Conservation (phyloP, 2,797 vertebrate genomes). For the Typhlichthys eigenmanni region DNA sequence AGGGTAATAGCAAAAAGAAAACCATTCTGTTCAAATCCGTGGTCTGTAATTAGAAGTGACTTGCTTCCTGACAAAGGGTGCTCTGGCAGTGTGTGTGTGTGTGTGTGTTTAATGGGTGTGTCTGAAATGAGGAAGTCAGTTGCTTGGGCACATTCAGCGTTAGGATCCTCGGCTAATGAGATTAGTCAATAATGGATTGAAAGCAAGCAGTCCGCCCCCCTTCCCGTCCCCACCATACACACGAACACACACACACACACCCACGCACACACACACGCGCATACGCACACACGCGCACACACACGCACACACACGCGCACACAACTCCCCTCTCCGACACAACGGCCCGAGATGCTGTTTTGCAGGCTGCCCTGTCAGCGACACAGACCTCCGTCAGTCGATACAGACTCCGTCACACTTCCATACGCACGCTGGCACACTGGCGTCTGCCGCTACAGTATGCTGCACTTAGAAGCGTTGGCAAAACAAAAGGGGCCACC, state of each 20-base stretch:
- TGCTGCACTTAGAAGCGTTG: constrained; percentile 44
- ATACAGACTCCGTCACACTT: constrained; percentile 29
- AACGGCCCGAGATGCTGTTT: constrained; percentile 53
- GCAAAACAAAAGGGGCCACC: constrained; percentile 56
- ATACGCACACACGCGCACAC: not conserved
- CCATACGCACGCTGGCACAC: constrained; percentile 24
- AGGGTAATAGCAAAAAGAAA: constrained; percentile 56
- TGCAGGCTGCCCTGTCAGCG: constrained; percentile 60
- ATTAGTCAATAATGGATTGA: constrained; percentile 77
- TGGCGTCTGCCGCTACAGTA: constrained; percentile 6
- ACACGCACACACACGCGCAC: not conserved
- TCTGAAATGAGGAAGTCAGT: constrained; percentile 48
- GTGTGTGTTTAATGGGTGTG: constrained; percentile 39
- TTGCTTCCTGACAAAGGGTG: constrained; percentile 43
- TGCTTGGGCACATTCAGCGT: constrained; percentile 61
- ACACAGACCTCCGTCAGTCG: constrained; percentile 60
- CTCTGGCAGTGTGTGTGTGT: constrained; percentile 48
- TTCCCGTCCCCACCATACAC: no score
- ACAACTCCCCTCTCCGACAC: constrained; percentile 52
- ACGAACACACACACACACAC: not conserved
- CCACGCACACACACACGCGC: not conserved
- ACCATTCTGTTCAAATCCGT: constrained; percentile 57
- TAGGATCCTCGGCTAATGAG: constrained; percentile 73
- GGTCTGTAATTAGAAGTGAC: constrained; percentile 66
- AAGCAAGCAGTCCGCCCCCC: constrained; percentile 51